Percentiles rank a stretch among this genome's conserved stretches.
Evolutionary conservation across 2,888 invertebrate species (phyloP).

Genomic region (Melanostoma scalare): DNA sequence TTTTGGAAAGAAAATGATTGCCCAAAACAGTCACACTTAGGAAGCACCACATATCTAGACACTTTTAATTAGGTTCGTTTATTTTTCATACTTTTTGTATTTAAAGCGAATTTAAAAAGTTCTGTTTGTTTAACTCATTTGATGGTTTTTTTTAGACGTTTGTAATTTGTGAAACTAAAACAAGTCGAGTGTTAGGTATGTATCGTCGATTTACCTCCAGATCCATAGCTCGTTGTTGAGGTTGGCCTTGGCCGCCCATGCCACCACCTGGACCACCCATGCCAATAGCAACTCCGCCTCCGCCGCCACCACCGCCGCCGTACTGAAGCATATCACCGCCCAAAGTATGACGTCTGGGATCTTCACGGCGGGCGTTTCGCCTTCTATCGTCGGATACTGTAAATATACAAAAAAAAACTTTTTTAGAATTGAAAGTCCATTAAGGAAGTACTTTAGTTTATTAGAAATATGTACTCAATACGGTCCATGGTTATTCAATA

Average conservation of each 20-base stretch:
- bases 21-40: constrained; percentile 45
- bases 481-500: too few species aligned
- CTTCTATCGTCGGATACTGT: constrained; percentile 79
- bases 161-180: constrained; percentile 69
- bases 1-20: constrained; percentile 13
- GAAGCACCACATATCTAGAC: constrained; percentile 51
- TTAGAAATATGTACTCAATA: too few species aligned
- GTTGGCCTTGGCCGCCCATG: constrained; percentile 81
- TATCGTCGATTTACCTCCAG: constrained; percentile 86
- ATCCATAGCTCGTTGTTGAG: constrained; percentile 87
- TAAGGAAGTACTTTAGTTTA: too few species aligned
- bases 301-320: constrained; percentile 76
- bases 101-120: constrained; percentile 30
- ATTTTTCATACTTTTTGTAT: constrained; percentile 17
- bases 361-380: constrained; percentile 86
- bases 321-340: constrained; percentile 89
- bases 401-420: constrained; percentile 40
- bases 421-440: constrained; percentile 26
- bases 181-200: constrained; percentile 63
- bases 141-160: constrained; percentile 56
- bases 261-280: constrained; percentile 79
- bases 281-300: constrained; percentile 77
- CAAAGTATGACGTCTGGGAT: constrained; percentile 91
- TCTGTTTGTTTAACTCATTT: constrained; percentile 27
- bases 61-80: constrained; percentile 11